Conservation (phyloP, 1,140 invertebrate species). For the Conus ventricosus region DNA sequence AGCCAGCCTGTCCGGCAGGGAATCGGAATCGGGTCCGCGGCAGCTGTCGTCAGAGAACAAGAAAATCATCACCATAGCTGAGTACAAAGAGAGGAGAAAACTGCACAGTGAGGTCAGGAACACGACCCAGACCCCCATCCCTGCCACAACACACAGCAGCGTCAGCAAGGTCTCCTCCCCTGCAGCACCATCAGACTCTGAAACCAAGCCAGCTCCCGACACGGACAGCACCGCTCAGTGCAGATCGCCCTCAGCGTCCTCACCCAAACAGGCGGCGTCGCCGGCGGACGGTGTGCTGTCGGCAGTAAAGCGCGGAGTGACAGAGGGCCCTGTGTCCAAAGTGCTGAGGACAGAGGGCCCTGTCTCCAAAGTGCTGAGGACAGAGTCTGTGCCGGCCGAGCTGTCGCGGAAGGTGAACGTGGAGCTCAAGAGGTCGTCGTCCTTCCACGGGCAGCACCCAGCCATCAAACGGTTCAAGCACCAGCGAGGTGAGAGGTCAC, state of each 20-base stretch:
- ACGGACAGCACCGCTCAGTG: too few relatives aligned
- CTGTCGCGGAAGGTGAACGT: neutral
- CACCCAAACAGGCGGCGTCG: neutral
- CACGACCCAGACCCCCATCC: neutral
- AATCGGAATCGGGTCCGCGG: neutral
- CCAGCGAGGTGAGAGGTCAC: neutral
- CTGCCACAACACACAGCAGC: neutral
- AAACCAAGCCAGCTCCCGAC: too few relatives aligned
- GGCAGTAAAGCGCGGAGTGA: neutral
- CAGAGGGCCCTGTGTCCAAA: neutral
- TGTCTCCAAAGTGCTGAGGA: neutral
- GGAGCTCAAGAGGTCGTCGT: constrained; percentile 21
- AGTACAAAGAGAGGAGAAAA: neutral
- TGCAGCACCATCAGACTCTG: too few relatives aligned
- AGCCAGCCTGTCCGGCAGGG: neutral
- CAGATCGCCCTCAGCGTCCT: neutral
- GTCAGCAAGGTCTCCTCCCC: neutral
- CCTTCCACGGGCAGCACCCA: constrained; percentile 7
- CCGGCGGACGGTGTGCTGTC: neutral
- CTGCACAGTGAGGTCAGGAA: neutral
- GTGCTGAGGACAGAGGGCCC: too few relatives aligned
- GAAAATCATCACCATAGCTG: neutral
- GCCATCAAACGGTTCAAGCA: constrained; percentile 31
- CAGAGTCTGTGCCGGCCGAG: neutral
- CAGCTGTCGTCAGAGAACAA: neutral